Conservation (phyloP, 2,888 invertebrate species). For the Tipula lateralis region DNA sequence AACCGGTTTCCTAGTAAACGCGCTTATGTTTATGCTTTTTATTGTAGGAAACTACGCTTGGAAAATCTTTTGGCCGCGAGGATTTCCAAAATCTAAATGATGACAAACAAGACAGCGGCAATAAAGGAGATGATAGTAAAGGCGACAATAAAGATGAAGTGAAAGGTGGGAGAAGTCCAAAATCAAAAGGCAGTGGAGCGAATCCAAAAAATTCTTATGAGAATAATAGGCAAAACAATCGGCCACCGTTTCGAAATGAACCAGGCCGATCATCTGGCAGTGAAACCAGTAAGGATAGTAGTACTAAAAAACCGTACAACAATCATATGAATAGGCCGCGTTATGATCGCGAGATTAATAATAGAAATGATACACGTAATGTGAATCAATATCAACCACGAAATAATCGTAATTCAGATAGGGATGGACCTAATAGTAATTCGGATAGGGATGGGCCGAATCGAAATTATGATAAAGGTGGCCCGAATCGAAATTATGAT, state of each 20-base stretch:
- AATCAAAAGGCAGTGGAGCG: background rate
- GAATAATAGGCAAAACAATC: background rate
- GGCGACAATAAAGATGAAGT: background rate
- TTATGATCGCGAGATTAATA: background rate
- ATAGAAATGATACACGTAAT: background rate
- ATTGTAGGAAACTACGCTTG: background rate
- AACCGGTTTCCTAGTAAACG: background rate
- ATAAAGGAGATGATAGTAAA: background rate
- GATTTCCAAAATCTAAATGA: constrained; percentile 45
- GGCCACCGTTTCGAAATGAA: background rate
- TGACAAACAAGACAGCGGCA: constrained; percentile 41
- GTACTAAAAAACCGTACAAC: background rate
- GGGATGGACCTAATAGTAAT: background rate
- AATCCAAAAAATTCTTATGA: background rate
- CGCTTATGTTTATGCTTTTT: background rate
- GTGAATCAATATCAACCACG: background rate
- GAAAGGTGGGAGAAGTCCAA: background rate
- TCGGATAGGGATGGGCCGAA: background rate
- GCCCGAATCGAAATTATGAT: background rate
- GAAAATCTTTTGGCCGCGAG: background rate
- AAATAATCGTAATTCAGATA: background rate
- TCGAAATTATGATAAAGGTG: background rate
- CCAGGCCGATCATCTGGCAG: background rate
- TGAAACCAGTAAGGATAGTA: background rate
- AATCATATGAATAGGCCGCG: background rate